Percentiles rank a stretch among this genome's conserved stretches.
Evolutionary conservation across 1,140 invertebrate species (phyloP).

Genomic region (Bombus consobrinus): DNA sequence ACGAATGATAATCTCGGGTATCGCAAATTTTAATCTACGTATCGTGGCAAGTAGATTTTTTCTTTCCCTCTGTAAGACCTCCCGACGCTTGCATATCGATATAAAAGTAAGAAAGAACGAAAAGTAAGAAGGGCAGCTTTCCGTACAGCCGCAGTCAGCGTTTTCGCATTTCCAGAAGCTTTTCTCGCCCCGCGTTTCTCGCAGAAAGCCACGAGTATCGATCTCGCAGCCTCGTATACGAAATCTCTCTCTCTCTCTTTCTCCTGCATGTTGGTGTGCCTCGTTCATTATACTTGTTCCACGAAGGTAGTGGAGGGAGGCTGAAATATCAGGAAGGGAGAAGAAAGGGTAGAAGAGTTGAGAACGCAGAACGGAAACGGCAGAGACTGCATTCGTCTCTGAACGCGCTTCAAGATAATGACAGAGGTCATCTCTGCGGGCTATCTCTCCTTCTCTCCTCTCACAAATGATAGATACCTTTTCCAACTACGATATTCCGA

Average conservation of each 20-base stretch:
- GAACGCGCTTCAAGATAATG: slow-evolving; percentile 61
- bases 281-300: slow-evolving; percentile 25
- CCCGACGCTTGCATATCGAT: no score
- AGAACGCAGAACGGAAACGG: not conserved
- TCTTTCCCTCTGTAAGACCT: no score
- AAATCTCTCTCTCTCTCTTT: slow-evolving; percentile 39
- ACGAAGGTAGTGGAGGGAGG: not conserved
- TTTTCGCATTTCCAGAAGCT: slow-evolving; percentile 41
- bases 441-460: slow-evolving; percentile 42
- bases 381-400: slow-evolving; percentile 7
- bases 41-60: no score
- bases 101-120: no score
- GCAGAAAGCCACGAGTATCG: slow-evolving; percentile 44
- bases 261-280: not conserved
- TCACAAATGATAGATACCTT: not conserved
- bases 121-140: not conserved
- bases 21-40: no score
- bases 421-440: slow-evolving; percentile 62
- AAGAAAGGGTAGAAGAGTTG: not conserved
- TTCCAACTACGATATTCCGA: not conserved
- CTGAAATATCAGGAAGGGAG: not conserved
- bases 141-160: not conserved
- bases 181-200: slow-evolving; percentile 23
- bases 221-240: slow-evolving; percentile 39
- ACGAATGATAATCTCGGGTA: no score